Percentiles rank a stretch among this genome's conserved stretches.
phyloP scores from a whole-genome alignment of 2,113 vertebrate species.

The Agelaius phoeniceus region DNA sequence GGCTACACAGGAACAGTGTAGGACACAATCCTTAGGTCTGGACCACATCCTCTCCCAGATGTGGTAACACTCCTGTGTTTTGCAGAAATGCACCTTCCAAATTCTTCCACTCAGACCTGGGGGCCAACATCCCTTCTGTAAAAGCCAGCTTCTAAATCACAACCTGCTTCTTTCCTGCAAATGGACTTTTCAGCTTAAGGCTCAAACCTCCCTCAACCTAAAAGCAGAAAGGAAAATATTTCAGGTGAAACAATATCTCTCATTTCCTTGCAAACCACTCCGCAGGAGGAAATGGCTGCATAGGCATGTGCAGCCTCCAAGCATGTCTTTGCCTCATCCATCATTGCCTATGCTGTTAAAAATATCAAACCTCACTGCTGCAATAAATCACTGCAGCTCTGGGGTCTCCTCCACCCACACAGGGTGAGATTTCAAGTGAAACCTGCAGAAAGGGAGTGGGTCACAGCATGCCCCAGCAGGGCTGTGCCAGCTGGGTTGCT shows the following conservation, averaged over 20 bases:
- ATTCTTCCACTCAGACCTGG: neutral
- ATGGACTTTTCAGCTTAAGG: neutral
- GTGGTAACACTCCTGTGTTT: neutral
- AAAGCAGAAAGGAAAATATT: neutral
- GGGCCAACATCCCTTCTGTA: neutral
- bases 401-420: neutral
- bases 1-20: neutral
- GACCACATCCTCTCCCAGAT: neutral
- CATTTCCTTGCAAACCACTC: neutral
- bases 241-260: neutral
- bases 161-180: neutral
- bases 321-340: neutral
- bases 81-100: neutral
- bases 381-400: neutral
- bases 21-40: neutral
- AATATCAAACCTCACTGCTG: neutral
- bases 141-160: neutral
- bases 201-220: neutral
- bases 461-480: accelerated
- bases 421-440: neutral
- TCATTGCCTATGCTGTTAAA: accelerated
- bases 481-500: accelerated
- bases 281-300: neutral
- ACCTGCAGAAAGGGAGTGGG: neutral
- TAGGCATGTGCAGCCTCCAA: neutral